Evolutionary conservation across 1,140 invertebrate species (phyloP), one percentile per base, ranked within the genome.

Genomic region (Temnothorax curvispinosus): DNA sequence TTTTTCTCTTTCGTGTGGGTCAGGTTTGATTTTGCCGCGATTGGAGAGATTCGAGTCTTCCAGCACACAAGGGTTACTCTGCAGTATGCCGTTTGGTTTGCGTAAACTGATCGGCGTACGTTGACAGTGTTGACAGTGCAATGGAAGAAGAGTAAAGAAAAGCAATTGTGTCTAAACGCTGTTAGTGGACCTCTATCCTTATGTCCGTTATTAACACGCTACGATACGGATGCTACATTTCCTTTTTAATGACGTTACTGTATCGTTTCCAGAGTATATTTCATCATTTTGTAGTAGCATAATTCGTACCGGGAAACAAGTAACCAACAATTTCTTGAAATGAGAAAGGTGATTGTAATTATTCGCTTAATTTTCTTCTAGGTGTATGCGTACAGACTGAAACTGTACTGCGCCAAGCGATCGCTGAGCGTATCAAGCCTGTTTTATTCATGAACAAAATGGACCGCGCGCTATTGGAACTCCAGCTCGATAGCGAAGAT

Each of bases 381-480:
- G 98, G 98, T 97, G 99, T 99, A 77, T 99, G 99, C 96, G 99
- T 99, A 90, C 99, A 99, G 96, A 99, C 99, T 80, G 99, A 99
- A 96, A 99, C 99, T 96, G 99, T 99, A 85, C 96, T 99, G 91
- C 98, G 99, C 96, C 99, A 99, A 95, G 99, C 99, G 86, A 99
- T 99, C 95, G 98, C 98, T 89, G 99, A 99, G 96, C 97, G 99
- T 94, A 99, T 99, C 93, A 99, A 99, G 97, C 99, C 99, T 76
- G 98, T 99, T 92, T 96, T 99, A 88, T 99, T 99, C 97, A 99
- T 99, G 99, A 99, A 99, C 97, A 99, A 99, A 96, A 99, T 99
- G 99, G 99, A 99, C 96, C 97, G 99, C 93, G 99, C 99, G 91
- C 96, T 99, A 56, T 96, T 99, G 2, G 99, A 99, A 95, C 96